phyloP scores from a whole-genome alignment of 2,797 vertebrate species.

The Eulemur rubriventer region DNA sequence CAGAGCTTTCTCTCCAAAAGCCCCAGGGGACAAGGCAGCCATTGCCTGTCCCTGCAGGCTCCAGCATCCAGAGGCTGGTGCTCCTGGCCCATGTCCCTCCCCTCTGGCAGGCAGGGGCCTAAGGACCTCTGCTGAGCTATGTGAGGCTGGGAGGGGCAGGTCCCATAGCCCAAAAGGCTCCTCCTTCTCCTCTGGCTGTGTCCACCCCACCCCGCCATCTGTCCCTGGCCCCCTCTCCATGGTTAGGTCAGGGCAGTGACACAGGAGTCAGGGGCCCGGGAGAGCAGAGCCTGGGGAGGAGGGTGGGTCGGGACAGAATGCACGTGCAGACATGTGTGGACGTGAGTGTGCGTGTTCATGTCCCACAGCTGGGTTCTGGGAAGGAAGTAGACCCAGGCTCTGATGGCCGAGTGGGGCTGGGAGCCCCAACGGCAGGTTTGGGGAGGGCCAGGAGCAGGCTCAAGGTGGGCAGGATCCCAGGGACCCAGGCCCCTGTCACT shows the following conservation, averaged over 20 bases:
- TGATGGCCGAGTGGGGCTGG: background rate
- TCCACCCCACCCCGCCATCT: background rate
- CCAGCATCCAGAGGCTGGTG: background rate
- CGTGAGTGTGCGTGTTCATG: slow-evolving; percentile 56
- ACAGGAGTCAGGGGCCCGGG: slow-evolving; percentile 67
- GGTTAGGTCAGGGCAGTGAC: slow-evolving; percentile 77
- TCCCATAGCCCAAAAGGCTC: background rate
- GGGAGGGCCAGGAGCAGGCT: background rate
- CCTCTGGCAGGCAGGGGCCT: background rate
- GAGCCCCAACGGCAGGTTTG: background rate
- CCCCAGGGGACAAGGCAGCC: background rate
- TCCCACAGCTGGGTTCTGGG: slow-evolving; percentile 54
- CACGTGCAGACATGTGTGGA: slow-evolving; percentile 70
- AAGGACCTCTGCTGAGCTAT: background rate
- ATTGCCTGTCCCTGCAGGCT: background rate
- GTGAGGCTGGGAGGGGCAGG: background rate
- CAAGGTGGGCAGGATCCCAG: background rate
- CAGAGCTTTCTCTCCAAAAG: background rate
- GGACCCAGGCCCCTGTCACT: background rate
- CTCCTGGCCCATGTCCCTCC: background rate
- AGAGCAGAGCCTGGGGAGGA: slow-evolving; percentile 15
- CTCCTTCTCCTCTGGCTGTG: slow-evolving; percentile 1
- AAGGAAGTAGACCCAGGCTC: background rate
- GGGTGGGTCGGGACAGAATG: background rate
- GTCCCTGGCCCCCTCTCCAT: slow-evolving; percentile 28